Conservation (phyloP, 2,113 vertebrate species). For the Rafetus swinhoei region DNA sequence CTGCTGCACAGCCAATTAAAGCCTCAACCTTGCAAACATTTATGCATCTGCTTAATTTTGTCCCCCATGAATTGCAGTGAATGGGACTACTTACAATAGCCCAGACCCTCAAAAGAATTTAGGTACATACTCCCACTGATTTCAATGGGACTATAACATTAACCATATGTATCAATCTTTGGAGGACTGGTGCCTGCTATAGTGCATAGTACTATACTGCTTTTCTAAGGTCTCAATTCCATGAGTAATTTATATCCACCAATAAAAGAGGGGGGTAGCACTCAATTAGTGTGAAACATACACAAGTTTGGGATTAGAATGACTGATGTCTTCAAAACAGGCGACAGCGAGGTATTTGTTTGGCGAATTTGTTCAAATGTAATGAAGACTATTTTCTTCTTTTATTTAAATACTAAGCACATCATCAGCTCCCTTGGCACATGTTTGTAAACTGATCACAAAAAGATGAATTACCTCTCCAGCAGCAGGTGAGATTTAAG, state of each 20-base stretch:
- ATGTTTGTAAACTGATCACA: background rate
- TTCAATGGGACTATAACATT: background rate
- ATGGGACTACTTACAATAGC: background rate
- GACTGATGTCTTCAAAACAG: constrained; percentile 25
- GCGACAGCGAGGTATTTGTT: constrained; percentile 9
- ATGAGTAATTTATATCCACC: background rate
- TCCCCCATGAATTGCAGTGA: background rate
- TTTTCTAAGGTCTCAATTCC: background rate
- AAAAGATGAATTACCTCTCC: constrained; percentile 19
- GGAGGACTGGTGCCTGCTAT: background rate
- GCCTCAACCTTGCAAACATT: background rate
- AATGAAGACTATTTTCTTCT: constrained; percentile 29
- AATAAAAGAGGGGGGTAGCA: constrained; percentile 8
- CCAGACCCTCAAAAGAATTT: too few relatives aligned
- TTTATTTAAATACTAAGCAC: constrained; percentile 33
- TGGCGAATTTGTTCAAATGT: constrained; percentile 6
- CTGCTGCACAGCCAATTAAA: constrained; percentile 13
- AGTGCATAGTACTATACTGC: background rate
- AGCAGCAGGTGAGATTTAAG: constrained; percentile 7
- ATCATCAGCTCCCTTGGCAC: constrained; percentile 49
- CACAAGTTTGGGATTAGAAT: background rate
- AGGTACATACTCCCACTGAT: too few relatives aligned
- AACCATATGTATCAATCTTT: background rate
- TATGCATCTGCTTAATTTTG: background rate
- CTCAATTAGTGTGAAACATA: background rate